Evolutionary conservation across 1,140 invertebrate genomes (phyloP).

Genomic region (Heliconius nattereri): DNA sequence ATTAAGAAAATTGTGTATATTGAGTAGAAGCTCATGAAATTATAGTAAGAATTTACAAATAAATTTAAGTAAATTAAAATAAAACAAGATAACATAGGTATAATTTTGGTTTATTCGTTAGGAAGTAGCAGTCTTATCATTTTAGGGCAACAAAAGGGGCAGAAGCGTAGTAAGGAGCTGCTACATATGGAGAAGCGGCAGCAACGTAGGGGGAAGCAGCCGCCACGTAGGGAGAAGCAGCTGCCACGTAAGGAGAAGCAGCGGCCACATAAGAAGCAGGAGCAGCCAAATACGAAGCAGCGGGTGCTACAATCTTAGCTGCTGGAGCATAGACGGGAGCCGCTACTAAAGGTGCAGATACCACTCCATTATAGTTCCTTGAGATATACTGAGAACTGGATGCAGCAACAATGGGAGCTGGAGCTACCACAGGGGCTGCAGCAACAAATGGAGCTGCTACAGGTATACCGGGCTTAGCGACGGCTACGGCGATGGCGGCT

Average conservation of each 20-base stretch:
- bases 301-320: conserved; percentile 34
- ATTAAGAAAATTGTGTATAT: background rate
- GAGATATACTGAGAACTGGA: conserved; percentile 84
- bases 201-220: conserved; percentile 41
- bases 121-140: conserved; percentile 32
- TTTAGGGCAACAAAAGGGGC: conserved; percentile 47
- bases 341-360: conserved; percentile 68
- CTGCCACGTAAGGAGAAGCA: conserved; percentile 40
- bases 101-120: background rate
- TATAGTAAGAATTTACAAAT: too few relatives aligned
- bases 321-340: conserved; percentile 37
- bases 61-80: background rate
- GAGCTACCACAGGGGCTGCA: conserved; percentile 58
- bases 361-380: conserved; percentile 83
- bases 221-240: conserved; percentile 42
- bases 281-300: conserved; percentile 62
- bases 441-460: conserved; percentile 62
- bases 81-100: background rate
- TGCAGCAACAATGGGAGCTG: conserved; percentile 83
- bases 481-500: conserved; percentile 60
- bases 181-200: conserved; percentile 53
- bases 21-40: background rate
- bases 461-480: conserved; percentile 66
- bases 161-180: conserved; percentile 64
- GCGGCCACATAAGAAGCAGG: conserved; percentile 45